Evolutionary conservation across 1,140 invertebrate species (phyloP).

Genomic region (Pseudomyrmex cubaensis): DNA sequence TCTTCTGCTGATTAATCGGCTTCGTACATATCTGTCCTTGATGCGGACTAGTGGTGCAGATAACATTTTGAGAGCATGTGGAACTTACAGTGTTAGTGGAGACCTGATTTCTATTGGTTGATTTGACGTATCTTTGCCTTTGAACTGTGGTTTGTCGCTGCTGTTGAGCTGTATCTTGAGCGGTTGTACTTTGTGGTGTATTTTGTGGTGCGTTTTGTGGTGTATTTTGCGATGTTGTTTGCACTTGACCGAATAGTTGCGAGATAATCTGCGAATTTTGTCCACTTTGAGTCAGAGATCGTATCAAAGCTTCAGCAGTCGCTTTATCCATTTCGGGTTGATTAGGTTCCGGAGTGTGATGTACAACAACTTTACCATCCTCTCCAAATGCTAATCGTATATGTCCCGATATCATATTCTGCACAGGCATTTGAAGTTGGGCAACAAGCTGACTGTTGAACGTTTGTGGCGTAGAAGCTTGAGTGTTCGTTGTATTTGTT

Average conservation of each 20-base stretch:
- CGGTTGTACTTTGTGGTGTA: constrained; percentile 60
- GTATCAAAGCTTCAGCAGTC: constrained; percentile 82
- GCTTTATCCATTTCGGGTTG: constrained; percentile 83
- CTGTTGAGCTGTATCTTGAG: constrained; percentile 68
- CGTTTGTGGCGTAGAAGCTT: constrained; percentile 73
- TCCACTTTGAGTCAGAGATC: constrained; percentile 81
- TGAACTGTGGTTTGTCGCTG: too few species aligned
- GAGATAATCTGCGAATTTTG: constrained; percentile 84
- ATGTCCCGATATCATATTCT: constrained; percentile 83
- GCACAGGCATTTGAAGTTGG: constrained; percentile 83
- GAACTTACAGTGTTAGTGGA: constrained; percentile 69
- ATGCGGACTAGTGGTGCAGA: constrained; percentile 75
- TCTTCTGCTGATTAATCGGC: constrained; percentile 70
- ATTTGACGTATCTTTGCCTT: constrained; percentile 78
- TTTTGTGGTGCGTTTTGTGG: constrained; percentile 61
- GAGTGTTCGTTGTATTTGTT: constrained; percentile 76
- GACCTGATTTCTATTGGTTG: constrained; percentile 59
- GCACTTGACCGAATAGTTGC: constrained; percentile 80
- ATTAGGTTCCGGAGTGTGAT: constrained; percentile 84
- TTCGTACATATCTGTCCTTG: constrained; percentile 73
- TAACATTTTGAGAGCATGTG: constrained; percentile 69
- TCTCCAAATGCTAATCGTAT: constrained; percentile 84
- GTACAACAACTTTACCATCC: constrained; percentile 85
- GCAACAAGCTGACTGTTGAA: constrained; percentile 81
- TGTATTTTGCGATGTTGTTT: constrained; percentile 52